phyloP scores from a whole-genome alignment of 2,113 vertebrate genomes.

The Canis aureus region DNA sequence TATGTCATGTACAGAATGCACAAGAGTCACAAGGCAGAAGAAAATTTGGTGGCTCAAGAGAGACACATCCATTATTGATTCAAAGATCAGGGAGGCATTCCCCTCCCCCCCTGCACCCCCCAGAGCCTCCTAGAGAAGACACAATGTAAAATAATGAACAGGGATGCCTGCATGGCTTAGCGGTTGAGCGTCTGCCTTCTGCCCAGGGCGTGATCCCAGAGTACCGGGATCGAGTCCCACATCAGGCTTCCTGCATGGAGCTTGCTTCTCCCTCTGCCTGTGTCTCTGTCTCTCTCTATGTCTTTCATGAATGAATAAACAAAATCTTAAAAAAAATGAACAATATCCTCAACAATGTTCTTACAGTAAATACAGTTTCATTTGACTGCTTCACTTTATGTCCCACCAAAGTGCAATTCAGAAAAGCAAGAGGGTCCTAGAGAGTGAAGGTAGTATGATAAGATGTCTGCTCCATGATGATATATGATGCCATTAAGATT shows the following conservation, averaged over 20 bases:
- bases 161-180: no score
- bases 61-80: neutral
- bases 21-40: neutral
- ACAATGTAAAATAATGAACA: neutral
- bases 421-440: neutral
- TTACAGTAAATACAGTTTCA: neutral
- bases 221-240: no score
- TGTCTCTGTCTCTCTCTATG: no score
- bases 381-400: neutral
- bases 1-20: fast-evolving
- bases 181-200: no score
- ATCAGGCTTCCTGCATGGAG: no score
- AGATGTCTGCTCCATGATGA: neutral
- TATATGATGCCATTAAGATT: neutral
- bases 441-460: neutral
- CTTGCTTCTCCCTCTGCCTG: no score
- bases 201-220: no score
- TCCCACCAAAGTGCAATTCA: neutral
- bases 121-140: neutral
- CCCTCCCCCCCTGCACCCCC: neutral
- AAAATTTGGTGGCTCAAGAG: neutral
- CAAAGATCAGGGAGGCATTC: neutral
- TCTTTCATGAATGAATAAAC: no score
- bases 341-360: neutral
- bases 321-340: neutral